Conservation (phyloP, 2,888 invertebrate species). For the Chymomyza procnemis region DNA sequence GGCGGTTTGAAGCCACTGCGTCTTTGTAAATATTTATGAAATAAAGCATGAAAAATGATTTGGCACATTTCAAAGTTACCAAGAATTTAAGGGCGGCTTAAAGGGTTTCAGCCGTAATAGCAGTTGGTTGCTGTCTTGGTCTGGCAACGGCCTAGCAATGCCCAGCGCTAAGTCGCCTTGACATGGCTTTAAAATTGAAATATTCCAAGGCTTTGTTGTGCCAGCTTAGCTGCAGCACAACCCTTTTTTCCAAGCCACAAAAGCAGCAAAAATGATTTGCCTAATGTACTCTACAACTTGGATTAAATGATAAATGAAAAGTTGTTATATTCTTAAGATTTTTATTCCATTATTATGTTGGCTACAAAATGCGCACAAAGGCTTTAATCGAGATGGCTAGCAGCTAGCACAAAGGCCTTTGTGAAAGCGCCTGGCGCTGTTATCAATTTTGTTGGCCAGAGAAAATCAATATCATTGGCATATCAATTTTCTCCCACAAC, state of each 20-base stretch:
- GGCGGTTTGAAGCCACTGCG: conserved; percentile 6
- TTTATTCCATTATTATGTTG: neutral
- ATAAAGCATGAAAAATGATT: conserved; percentile 48
- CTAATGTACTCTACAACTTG: neutral
- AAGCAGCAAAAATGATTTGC: neutral
- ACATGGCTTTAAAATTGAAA: neutral
- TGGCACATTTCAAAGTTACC: neutral
- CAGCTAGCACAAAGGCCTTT: neutral
- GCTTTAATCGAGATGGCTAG: neutral
- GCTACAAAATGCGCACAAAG: neutral
- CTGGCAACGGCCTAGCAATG: neutral
- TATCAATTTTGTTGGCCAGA: conserved; percentile 14
- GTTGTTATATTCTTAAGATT: neutral
- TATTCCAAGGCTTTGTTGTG: neutral
- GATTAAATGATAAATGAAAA: neutral
- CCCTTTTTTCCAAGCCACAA: neutral
- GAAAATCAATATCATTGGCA: neutral
- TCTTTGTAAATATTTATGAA: conserved; percentile 54
- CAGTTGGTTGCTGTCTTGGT: neutral
- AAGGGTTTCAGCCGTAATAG: neutral
- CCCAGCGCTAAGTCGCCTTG: neutral
- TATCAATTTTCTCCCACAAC: neutral
- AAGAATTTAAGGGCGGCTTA: neutral
- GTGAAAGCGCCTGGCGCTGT: conserved; percentile 4
- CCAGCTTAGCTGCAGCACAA: neutral